Evolutionary conservation across 2,113 vertebrate species (phyloP).

Genomic region (Chlorodrepanis virens): DNA sequence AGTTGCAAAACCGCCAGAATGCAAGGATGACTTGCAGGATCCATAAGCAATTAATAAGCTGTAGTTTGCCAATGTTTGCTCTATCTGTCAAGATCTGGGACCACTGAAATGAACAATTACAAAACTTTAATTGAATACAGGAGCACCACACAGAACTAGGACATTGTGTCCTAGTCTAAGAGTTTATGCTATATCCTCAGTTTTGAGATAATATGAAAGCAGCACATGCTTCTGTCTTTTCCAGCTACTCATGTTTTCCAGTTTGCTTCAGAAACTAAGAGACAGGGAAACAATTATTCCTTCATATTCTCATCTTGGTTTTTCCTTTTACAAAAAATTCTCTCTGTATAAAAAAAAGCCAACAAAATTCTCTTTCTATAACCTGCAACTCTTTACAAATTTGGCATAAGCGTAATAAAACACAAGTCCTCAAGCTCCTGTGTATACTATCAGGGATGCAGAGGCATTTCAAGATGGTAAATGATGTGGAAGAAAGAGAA

Average conservation of each 20-base stretch:
- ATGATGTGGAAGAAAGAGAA: not conserved
- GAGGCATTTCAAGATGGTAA: not conserved
- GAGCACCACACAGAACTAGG: not conserved
- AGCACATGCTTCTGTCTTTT: not conserved
- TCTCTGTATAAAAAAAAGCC: not conserved
- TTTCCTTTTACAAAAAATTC: not conserved
- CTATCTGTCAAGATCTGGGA: not conserved
- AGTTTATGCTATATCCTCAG: not conserved
- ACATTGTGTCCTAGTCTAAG: not conserved
- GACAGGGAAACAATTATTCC: not conserved
- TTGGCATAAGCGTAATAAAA: not conserved
- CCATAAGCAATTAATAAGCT: not conserved
- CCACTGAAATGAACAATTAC: not conserved
- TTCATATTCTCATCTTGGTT: not conserved
- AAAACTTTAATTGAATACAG: constrained; percentile 15
- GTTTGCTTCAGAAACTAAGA: not conserved
- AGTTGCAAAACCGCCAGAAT: not conserved
- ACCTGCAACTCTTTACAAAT: not conserved
- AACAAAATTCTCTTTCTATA: not conserved
- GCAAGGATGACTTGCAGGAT: constrained; percentile 62
- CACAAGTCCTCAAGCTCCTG: not conserved
- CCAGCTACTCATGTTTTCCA: not conserved
- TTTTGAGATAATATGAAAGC: not conserved
- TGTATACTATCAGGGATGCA: not conserved
- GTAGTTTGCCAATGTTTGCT: constrained; percentile 4